Conservation (phyloP, 2,797 vertebrate species). For the Halcyon smyrnensis region DNA sequence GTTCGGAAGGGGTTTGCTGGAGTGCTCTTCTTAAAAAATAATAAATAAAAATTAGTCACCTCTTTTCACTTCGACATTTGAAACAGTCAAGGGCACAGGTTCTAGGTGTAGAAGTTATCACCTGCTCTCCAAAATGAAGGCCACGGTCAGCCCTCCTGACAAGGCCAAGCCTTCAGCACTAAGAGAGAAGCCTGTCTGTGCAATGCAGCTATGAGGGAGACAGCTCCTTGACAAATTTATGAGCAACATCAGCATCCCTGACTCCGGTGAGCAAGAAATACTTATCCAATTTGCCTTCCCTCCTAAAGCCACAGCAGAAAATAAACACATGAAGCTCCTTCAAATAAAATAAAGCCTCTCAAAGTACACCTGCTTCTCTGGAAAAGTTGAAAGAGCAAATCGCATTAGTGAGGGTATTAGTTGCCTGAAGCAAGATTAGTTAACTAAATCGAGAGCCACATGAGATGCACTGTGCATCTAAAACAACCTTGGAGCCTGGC, state of each 20-base stretch:
- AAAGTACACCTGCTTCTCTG: not conserved
- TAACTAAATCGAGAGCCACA: not conserved
- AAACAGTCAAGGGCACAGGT: not conserved
- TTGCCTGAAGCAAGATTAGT: not conserved
- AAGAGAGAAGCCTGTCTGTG: not conserved
- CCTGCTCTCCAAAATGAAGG: not conserved
- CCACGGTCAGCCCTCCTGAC: not conserved
- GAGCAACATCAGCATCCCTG: not conserved
- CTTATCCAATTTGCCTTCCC: not conserved
- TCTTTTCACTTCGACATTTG: not conserved
- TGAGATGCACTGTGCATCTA: not conserved
- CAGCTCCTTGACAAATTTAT: not conserved
- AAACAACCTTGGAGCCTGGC: not conserved
- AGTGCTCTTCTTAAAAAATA: not conserved
- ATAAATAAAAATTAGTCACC: not conserved
- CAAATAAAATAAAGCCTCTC: conserved; percentile 3
- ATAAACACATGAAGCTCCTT: not conserved
- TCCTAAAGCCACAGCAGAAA: not conserved
- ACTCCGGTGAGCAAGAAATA: not conserved
- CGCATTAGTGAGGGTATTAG: not conserved
- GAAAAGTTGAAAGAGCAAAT: conserved; percentile 6
- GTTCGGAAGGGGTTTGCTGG: not conserved
- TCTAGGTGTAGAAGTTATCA: not conserved
- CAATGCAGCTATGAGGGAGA: not conserved
- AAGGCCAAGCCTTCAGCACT: not conserved